Evolutionary conservation across 2,113 vertebrate genomes (phyloP).

Genomic region (Heterotis niloticus): DNA sequence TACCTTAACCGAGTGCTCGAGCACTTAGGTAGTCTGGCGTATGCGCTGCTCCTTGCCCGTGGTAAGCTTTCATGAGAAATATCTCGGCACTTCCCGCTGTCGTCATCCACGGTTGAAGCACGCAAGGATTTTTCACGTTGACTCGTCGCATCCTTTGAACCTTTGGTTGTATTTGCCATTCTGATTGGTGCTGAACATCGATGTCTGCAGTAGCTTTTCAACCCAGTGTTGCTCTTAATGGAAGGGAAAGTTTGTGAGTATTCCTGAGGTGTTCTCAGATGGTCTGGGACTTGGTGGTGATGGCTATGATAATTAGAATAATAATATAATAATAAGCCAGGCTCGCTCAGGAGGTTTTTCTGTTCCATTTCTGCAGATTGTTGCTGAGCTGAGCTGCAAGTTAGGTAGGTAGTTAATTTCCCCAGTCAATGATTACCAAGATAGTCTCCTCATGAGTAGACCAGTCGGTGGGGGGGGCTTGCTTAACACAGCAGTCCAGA

Average conservation of each 20-base stretch:
- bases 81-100: not conserved
- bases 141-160: not conserved
- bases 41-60: not conserved
- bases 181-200: not conserved
- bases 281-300: constrained; percentile 8
- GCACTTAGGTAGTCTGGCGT: too few relatives aligned
- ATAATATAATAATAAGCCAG: not conserved
- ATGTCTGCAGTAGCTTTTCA: not conserved
- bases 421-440: constrained; percentile 32
- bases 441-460: constrained; percentile 18
- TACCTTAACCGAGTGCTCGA: too few relatives aligned
- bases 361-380: constrained; percentile 28
- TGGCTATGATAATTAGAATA: constrained; percentile 17
- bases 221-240: not conserved
- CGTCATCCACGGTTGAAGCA: not conserved
- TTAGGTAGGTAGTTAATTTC: constrained; percentile 34
- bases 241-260: not conserved
- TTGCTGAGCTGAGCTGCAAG: constrained; percentile 26
- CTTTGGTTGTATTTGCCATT: not conserved
- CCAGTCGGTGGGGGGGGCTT: constrained; percentile 21
- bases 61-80: not conserved
- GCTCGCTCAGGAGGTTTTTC: constrained; percentile 19
- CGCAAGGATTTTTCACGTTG: not conserved
- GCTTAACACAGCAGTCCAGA: constrained; percentile 27
- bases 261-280: constrained; percentile 13